A percentile compares a stretch with the other conserved stretches of the same genome.
phyloP scores from a whole-genome alignment of 2,797 vertebrate genomes.

The Enteromius treurensis region DNA sequence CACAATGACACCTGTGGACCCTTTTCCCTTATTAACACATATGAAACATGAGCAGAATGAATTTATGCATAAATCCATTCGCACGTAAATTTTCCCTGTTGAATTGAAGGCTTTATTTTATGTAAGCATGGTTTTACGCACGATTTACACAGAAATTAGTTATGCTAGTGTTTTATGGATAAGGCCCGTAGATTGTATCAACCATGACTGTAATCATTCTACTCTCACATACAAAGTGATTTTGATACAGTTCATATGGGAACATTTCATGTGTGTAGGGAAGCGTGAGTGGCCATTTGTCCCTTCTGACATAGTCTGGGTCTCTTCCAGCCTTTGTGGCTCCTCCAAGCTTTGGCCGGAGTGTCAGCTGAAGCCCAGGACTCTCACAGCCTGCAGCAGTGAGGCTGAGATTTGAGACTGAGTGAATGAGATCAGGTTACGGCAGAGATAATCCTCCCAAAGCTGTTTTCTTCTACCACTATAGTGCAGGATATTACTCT shows the following conservation, averaged over 20 bases:
- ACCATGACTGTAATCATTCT: constrained; percentile 2
- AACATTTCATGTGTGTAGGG: constrained; percentile 15
- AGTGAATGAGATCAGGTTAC: constrained; percentile 79
- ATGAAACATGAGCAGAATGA: constrained; percentile 32
- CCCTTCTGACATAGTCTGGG: constrained; percentile 53
- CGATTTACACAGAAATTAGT: constrained; percentile 17
- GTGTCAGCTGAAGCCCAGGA: constrained; percentile 48
- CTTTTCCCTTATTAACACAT: constrained; percentile 48
- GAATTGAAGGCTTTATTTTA: constrained; percentile 11
- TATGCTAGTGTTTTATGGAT: constrained; percentile 10
- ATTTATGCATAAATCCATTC: constrained; percentile 1
- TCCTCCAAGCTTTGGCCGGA: constrained; percentile 31
- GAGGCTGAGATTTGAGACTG: constrained; percentile 63
- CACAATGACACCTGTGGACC: constrained; percentile 47
- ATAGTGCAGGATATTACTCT: constrained; percentile 77
- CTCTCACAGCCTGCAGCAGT: constrained; percentile 40
- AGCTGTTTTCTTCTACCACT: constrained; percentile 78
- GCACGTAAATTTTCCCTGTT: constrained; percentile 2
- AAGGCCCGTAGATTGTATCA: constrained; percentile 8
- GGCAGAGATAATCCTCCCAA: constrained; percentile 76
- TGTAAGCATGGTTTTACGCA: constrained; percentile 19
- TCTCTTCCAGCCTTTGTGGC: constrained; percentile 27
- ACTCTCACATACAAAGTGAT: constrained; percentile 13
- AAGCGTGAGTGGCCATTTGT: constrained; percentile 17
- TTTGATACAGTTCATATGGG: not conserved